These are phyloP conservation scores for Malacoraja senta DNA, from an alignment of 2,797 vertebrate species.

Conservation along the genomic window DNA sequence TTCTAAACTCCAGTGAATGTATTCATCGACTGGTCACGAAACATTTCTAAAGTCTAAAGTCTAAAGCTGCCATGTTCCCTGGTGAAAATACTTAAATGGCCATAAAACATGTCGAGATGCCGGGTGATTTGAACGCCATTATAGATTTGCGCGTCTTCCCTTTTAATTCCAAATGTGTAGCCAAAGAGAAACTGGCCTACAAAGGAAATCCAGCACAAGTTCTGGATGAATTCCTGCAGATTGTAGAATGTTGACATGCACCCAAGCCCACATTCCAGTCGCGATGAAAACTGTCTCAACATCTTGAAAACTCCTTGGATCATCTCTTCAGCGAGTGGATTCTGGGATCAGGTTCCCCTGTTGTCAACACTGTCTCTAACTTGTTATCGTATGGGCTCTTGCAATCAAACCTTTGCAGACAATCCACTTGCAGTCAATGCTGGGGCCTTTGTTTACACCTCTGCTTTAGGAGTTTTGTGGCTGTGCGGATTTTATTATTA, in stretches of 20 bases:
- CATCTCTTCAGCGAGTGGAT: neutral
- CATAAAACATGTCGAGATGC: too few relatives aligned
- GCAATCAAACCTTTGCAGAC: neutral
- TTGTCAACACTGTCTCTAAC: neutral
- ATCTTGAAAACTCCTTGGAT: neutral
- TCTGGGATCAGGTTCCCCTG: neutral
- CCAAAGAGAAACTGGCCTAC: neutral
- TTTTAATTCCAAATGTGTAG: neutral
- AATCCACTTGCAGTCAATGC: neutral
- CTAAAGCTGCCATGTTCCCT: too few relatives aligned
- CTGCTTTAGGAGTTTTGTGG: neutral
- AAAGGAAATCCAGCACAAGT: neutral
- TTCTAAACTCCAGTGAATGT: too few relatives aligned
- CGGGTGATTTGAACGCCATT: too few relatives aligned
- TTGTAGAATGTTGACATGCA: neutral
- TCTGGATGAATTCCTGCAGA: neutral
- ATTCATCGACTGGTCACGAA: too few relatives aligned
- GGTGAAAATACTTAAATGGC: too few relatives aligned
- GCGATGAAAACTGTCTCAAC: neutral
- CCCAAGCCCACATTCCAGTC: neutral
- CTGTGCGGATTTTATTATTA: too few relatives aligned
- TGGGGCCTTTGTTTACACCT: neutral
- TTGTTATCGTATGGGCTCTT: neutral
- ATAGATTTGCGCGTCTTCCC: too few relatives aligned
- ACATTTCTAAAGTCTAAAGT: too few relatives aligned